Base-by-base conservation (phyloP, 2,113 vertebrate genomes). In the Istiophorus platypterus region DNA sequence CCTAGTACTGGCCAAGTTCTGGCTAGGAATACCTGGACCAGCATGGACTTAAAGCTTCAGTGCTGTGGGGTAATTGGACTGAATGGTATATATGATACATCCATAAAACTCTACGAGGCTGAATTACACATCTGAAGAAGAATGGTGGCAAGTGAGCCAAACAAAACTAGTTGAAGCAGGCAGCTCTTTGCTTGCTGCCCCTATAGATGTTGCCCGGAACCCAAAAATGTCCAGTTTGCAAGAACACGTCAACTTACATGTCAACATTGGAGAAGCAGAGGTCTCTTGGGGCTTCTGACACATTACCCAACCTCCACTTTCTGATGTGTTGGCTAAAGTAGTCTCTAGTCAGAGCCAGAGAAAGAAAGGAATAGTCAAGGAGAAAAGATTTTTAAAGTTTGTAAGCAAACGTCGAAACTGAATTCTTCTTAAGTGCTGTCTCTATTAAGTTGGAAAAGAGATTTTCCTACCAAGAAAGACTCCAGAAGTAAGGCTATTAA, bases 61-160 rank as follows among this genome's bases (percentile, higher is more conserved):
- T 22, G 14, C 85, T 81, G 39, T 49, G 59, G 76, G 69, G 65
- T 90, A 83, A 90, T 92, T 86, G 87, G 82, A 37, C 67, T 82
- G 76, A 64, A 77, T 70, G 75, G 65, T 87, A 52, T 81, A 88
- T 88, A 86, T 68, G 85, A 84, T 90, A 86, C 64, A 79, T 68
- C 85, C 78, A 75, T 91, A 88, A 92, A 93, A 86, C 59, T 65
- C 72, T 39, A 66, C 68, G 26, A 72, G 78, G 78, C 74, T 52
- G 73, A 83, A 80, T 93, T 81, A 94, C 86, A 22, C 78, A 81
- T 81, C 18, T n/a, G 76, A 88, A 63, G 66, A 85, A 79, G 86
- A 92, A 86, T 85, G 79, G 81, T 74, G 72, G 68, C 73, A 31
- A 62, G 69, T 14, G 34, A 51, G 85, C 88, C 87, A 88, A 88